These are phyloP conservation scores for Drosophila mimetica DNA, from an alignment of 2,888 invertebrate species.

Conservation along the genomic window DNA sequence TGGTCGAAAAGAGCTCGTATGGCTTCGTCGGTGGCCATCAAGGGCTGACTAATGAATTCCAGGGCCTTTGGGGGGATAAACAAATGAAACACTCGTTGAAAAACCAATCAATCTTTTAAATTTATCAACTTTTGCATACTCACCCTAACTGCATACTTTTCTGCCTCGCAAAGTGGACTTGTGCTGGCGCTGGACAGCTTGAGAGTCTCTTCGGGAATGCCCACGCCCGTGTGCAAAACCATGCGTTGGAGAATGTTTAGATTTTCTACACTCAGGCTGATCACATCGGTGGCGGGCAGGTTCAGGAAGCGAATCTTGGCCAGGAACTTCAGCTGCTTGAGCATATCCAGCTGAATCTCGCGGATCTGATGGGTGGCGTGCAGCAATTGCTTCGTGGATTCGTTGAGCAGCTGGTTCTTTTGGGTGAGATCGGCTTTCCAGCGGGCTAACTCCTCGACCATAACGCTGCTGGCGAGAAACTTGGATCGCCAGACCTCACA, in stretches of 20 bases:
- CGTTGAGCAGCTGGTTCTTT: slow-evolving; percentile 82
- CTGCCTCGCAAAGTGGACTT: slow-evolving; percentile 81
- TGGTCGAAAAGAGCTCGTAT: slow-evolving; percentile 83
- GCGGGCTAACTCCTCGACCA: slow-evolving; percentile 95
- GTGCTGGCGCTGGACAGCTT: slow-evolving; percentile 79
- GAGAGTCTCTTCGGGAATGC: slow-evolving; percentile 82
- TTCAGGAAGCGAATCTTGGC: slow-evolving; percentile 82
- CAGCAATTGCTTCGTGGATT: slow-evolving; percentile 82
- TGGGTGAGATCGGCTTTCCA: slow-evolving; percentile 92
- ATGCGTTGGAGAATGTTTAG: slow-evolving; percentile 84
- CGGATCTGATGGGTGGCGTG: slow-evolving; percentile 83
- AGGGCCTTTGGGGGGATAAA: slow-evolving; percentile 65
- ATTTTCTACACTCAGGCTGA: slow-evolving; percentile 83
- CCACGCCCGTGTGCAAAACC: slow-evolving; percentile 83
- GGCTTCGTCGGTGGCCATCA: slow-evolving; percentile 84
- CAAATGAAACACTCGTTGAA: not conserved
- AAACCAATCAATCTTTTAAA: not conserved
- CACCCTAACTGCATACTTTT: slow-evolving; percentile 82
- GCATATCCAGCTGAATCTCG: slow-evolving; percentile 83
- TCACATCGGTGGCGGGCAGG: slow-evolving; percentile 82
- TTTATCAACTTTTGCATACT: not conserved
- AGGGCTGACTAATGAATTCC: slow-evolving; percentile 81
- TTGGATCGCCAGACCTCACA: slow-evolving; percentile 99
- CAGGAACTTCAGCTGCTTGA: slow-evolving; percentile 83
- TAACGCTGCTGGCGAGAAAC: slow-evolving; percentile 96